These are phyloP conservation scores for Mola mola DNA, from an alignment of 2,113 vertebrate genomes.

Conservation along the genomic window DNA sequence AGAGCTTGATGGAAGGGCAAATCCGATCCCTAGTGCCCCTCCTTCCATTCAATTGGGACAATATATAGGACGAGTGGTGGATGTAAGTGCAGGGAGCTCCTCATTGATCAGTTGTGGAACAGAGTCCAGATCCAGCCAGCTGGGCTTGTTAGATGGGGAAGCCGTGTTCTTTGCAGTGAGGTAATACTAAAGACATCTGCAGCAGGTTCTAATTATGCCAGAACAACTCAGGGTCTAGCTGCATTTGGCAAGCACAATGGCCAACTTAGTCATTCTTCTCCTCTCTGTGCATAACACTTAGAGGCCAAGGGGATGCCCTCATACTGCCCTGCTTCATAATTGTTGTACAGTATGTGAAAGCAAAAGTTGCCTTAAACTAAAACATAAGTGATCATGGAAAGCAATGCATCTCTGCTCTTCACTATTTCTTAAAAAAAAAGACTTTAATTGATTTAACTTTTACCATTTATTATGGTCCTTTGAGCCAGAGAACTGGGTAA, in stretches of 20 bases:
- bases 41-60: conserved; percentile 22
- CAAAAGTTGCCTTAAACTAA: conserved; percentile 6
- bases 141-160: conserved; percentile 73
- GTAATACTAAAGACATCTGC: conserved; percentile 79
- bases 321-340: conserved; percentile 51
- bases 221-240: conserved; percentile 73
- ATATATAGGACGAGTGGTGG: conserved; percentile 51
- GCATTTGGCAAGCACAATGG: conserved; percentile 58
- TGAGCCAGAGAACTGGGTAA: too few relatives aligned
- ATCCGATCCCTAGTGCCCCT: background rate
- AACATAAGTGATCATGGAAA: background rate
- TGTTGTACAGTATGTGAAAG: background rate
- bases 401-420: background rate
- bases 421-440: too few relatives aligned
- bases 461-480: too few relatives aligned
- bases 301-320: conserved; percentile 72
- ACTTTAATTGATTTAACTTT: too few relatives aligned
- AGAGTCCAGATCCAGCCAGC: conserved; percentile 72
- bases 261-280: conserved; percentile 64
- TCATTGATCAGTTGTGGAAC: conserved; percentile 67
- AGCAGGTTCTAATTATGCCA: conserved; percentile 80
- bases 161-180: conserved; percentile 76
- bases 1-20: conserved; percentile 15
- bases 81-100: conserved; percentile 69
- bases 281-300: conserved; percentile 54